Conservation (phyloP, 2,888 invertebrate genomes). For the Polia nebulosa region DNA sequence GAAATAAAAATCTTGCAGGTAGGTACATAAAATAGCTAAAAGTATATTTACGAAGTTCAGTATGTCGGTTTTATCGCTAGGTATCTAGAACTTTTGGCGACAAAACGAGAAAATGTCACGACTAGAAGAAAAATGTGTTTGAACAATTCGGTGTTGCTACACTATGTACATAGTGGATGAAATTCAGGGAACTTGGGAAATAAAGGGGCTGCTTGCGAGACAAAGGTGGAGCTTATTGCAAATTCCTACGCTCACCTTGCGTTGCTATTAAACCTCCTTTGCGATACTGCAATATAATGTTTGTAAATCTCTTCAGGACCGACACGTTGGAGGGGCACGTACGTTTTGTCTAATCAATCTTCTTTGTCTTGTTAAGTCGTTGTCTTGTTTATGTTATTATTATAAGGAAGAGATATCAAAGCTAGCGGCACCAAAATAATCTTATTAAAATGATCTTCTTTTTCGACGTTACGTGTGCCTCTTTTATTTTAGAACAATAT, state of each 20-base stretch:
- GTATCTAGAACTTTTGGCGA: constrained; percentile 63
- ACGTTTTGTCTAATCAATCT: constrained; percentile 58
- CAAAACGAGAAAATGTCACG: constrained; percentile 70
- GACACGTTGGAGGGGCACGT: constrained; percentile 40
- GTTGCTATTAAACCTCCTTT: constrained; percentile 82
- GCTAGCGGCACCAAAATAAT: neutral
- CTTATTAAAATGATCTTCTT: neutral
- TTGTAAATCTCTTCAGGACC: constrained; percentile 66
- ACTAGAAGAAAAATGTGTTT: constrained; percentile 78
- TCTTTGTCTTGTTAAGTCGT: constrained; percentile 37
- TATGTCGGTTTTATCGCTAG: constrained; percentile 60
- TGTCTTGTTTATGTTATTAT: constrained; percentile 4
- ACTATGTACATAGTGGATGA: constrained; percentile 80
- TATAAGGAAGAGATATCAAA: neutral
- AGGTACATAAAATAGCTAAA: constrained; percentile 45
- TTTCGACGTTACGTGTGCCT: neutral
- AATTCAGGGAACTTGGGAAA: constrained; percentile 87
- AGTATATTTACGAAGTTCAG: constrained; percentile 55
- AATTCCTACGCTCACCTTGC: constrained; percentile 87
- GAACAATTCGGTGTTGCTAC: constrained; percentile 73
- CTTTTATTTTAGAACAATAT: neutral
- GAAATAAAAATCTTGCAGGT: constrained; percentile 38
- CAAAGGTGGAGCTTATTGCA: constrained; percentile 89
- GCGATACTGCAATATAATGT: constrained; percentile 77
- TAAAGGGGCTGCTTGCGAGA: constrained; percentile 82